Evolutionary conservation across 2,888 invertebrate species (phyloP).

Genomic region (Acrobasis suavella): DNA sequence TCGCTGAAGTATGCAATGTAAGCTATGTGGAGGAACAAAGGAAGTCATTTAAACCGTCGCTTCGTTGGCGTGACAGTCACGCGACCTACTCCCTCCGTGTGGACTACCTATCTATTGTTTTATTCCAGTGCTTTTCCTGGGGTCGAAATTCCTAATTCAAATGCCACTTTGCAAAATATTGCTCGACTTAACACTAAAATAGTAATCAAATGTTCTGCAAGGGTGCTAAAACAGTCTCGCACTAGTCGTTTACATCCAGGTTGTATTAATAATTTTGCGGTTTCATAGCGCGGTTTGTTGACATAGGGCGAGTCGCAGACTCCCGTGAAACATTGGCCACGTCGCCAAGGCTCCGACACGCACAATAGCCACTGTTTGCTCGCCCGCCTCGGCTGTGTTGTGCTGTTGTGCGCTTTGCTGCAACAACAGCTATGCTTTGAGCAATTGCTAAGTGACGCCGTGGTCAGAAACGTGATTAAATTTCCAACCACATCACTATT

Average conservation of each 20-base stretch:
- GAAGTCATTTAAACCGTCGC: constrained; percentile 67
- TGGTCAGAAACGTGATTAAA: constrained; percentile 61
- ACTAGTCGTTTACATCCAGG: constrained; percentile 34
- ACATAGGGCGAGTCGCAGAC: constrained; percentile 59
- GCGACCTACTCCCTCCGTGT: constrained; percentile 56
- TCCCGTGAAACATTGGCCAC: constrained; percentile 58
- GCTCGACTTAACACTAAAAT: constrained; percentile 11
- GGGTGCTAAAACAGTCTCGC: constrained; percentile 29
- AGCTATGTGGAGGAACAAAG: constrained; percentile 70
- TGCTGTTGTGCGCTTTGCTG: constrained; percentile 49
- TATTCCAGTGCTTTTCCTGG: constrained; percentile 31
- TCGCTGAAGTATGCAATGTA: constrained; percentile 34
- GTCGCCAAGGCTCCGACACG: constrained; percentile 57
- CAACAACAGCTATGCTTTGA: constrained; percentile 41
- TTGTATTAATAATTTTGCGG: constrained; percentile 53
- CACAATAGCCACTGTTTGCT: constrained; percentile 66
- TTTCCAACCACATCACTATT: constrained; percentile 54
- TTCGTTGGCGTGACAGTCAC: constrained; percentile 62
- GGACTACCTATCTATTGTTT: constrained; percentile 62
- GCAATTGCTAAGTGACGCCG: constrained; percentile 54
- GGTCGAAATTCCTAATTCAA: constrained; percentile 24
- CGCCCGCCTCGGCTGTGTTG: constrained; percentile 46
- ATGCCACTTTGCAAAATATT: constrained; percentile 5
- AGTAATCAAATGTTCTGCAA: constrained; percentile 24
- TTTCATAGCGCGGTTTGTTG: constrained; percentile 56